These are phyloP conservation scores for Antidorcas marsupialis DNA, from an alignment of 2,113 vertebrate genomes.

Conservation along the genomic window DNA sequence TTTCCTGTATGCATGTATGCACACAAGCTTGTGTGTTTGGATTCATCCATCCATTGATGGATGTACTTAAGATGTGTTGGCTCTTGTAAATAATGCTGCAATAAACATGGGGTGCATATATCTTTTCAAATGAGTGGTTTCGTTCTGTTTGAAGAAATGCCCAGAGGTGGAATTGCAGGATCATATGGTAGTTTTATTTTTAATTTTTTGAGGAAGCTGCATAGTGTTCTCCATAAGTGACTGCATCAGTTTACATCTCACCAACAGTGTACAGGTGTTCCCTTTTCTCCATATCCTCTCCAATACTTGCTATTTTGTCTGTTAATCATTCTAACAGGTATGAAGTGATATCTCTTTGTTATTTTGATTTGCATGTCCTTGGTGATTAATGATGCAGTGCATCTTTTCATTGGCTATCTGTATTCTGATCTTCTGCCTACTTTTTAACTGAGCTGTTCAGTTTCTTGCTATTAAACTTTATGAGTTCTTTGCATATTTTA, in stretches of 20 bases:
- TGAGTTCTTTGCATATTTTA: neutral
- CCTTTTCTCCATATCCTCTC: neutral
- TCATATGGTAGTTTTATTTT: neutral
- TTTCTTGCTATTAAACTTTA: neutral
- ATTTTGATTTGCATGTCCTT: neutral
- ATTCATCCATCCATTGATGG: neutral
- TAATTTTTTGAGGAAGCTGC: neutral
- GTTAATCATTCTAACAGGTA: neutral
- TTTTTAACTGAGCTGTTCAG: neutral
- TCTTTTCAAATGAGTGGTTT: neutral
- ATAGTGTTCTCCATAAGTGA: neutral
- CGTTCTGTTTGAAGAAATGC: neutral
- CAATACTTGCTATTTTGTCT: neutral
- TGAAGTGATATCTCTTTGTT: neutral
- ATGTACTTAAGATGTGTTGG: neutral
- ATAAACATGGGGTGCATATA: too few species aligned
- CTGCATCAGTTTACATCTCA: neutral
- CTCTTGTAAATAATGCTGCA: neutral
- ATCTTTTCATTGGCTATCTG: neutral
- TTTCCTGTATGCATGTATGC: neutral
- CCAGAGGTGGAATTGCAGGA: neutral
- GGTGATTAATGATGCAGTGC: neutral
- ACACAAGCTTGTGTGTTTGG: rapidly evolving
- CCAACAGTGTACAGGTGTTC: neutral
- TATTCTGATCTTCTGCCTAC: neutral